Evolutionary conservation across 2,888 invertebrate species (phyloP), one percentile per base, ranked within the genome.

Genomic region (Heliconius aoede): DNA sequence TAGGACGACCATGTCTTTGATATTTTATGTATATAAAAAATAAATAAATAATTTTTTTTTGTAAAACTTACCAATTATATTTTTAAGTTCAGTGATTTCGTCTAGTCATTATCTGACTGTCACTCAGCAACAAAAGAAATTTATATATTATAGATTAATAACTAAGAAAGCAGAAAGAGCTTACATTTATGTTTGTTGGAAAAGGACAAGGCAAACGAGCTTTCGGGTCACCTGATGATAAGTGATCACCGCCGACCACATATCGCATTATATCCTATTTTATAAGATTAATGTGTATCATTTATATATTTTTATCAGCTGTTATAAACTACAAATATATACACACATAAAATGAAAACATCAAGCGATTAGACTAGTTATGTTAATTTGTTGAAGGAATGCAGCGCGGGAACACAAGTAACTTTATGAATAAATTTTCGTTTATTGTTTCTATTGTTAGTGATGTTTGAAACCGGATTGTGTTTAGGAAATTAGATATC

Each of bases 1-100:
- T 82, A 76, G 76, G 81, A 84, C 85, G 82, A 84, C 86, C 85
- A 86, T 36, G 30, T 5, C 15, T 15, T 15, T 60, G 26, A n/a
- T 60, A 2, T 26, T 13, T 26, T 26, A 7, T 60, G 26, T 26
- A 60, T 60, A n/a, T n/a, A n/a, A n/a, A n/a, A n/a, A n/a, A n/a
- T n/a, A n/a, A n/a, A n/a, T n/a, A n/a, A n/a, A n/a, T n/a, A 1
- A 11, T 9, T 58, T n/a, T 55, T 4, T 58, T 24, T 58, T 58
- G 3, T 55, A n/a, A n/a, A n/a, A n/a, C n/a, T 46, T 18, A 46
- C 5, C 2, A 46, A 46, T 18, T 46, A 46, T 46, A 46, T 46
- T 46, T 46, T 2, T 5, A 46, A 18, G 7, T 46, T 7, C 46
- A 46, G 0, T 1, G 13, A 13, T 36, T 36, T 36, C 3, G 11